Evolutionary conservation across 2,888 invertebrate species (phyloP).

Genomic region (Furcula furcula): DNA sequence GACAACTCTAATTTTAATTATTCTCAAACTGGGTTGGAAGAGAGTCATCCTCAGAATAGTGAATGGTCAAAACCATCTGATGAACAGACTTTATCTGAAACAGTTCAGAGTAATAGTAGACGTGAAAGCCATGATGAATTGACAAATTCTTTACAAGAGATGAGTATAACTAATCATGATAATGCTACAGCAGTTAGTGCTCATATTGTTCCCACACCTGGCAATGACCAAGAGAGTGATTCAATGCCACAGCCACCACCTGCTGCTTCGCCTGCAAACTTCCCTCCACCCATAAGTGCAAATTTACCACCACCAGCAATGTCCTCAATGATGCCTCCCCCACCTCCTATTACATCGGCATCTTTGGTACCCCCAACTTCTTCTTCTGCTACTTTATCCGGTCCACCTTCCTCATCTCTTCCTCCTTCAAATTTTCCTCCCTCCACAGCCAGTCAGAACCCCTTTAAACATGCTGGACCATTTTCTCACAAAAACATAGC

Average conservation of each 20-base stretch:
- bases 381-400: slow-evolving; percentile 13
- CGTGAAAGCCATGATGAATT: slow-evolving; percentile 57
- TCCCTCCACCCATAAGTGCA: slow-evolving; percentile 25
- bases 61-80: slow-evolving; percentile 57
- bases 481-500: slow-evolving; percentile 71
- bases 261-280: slow-evolving; percentile 32
- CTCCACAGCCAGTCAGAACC: slow-evolving; percentile 52
- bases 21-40: slow-evolving; percentile 52
- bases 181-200: slow-evolving; percentile 34
- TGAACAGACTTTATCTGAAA: slow-evolving; percentile 40
- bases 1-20: slow-evolving; percentile 69
- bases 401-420: slow-evolving; percentile 23
- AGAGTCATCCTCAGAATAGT: slow-evolving; percentile 45
- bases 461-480: slow-evolving; percentile 69
- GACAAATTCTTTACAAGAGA: slow-evolving; percentile 55
- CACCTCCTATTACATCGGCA: slow-evolving; percentile 20
- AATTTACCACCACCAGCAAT: slow-evolving; percentile 12
- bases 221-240: slow-evolving; percentile 24
- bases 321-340: slow-evolving; percentile 22
- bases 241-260: slow-evolving; percentile 26
- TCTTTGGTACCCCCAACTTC: slow-evolving; percentile 17
- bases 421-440: slow-evolving; percentile 47
- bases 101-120: slow-evolving; percentile 36
- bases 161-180: slow-evolving; percentile 59
- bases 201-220: slow-evolving; percentile 20